Percentiles rank a stretch among this genome's conserved stretches.
phyloP scores from a whole-genome alignment of 2,797 vertebrate genomes.

The Lycodopsis pacificus region DNA sequence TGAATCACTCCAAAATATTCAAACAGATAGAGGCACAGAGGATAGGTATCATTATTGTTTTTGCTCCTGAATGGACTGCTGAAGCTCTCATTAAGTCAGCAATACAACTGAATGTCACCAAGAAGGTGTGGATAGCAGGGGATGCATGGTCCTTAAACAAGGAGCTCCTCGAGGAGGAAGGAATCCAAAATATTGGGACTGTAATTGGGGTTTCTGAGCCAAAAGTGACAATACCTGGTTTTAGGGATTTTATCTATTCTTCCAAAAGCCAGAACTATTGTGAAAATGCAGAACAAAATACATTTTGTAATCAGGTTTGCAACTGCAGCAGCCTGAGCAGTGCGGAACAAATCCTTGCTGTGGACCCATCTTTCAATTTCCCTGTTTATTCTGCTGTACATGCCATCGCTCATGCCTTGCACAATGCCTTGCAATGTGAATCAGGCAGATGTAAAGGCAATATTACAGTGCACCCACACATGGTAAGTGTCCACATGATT shows the following conservation, averaged over 20 bases:
- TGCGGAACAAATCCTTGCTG: conserved; percentile 1
- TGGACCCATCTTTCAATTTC: conserved; percentile 77
- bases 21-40: conserved; percentile 55
- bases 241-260: conserved; percentile 41
- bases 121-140: conserved; percentile 88
- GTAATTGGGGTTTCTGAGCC: conserved; percentile 84
- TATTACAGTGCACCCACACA: conserved; percentile 80
- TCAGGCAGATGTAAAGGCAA: conserved; percentile 68
- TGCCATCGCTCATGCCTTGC: conserved; percentile 84
- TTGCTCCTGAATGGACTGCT: conserved; percentile 48
- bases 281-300: neutral
- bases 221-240: conserved; percentile 67
- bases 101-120: conserved; percentile 75
- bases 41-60: conserved; percentile 81
- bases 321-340: conserved; percentile 62
- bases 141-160: conserved; percentile 86
- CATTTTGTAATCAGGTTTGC: conserved; percentile 79
- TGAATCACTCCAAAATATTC: conserved; percentile 61
- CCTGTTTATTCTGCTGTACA: conserved; percentile 84
- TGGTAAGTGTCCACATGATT: conserved; percentile 79
- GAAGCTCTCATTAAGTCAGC: conserved; percentile 79
- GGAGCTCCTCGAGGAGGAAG: conserved; percentile 55
- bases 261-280: too few relatives aligned
- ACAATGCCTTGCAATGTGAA: conserved; percentile 83
- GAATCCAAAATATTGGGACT: conserved; percentile 79